These are phyloP conservation scores for Falco punctatus DNA, from an alignment of 2,113 vertebrate genomes.

Conservation along the genomic window DNA sequence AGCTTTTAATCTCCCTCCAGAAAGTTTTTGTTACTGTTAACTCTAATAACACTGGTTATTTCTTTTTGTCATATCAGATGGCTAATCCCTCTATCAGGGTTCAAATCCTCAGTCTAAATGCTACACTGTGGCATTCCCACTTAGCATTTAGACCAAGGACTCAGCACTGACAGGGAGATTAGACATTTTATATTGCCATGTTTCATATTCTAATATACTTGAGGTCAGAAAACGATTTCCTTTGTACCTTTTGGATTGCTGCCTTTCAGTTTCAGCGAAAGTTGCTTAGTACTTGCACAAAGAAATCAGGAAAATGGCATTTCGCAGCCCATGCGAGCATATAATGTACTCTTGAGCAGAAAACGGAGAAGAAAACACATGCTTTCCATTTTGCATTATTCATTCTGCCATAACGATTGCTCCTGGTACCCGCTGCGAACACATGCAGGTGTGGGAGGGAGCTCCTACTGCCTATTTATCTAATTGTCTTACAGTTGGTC, in stretches of 20 bases:
- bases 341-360: neutral
- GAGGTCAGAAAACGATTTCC: neutral
- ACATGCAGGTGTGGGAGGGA: neutral
- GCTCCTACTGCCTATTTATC: neutral
- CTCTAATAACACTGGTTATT: neutral
- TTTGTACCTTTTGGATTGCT: neutral
- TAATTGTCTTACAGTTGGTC: no score
- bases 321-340: fast-evolving
- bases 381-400: neutral
- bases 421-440: neutral
- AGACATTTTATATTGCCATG: neutral
- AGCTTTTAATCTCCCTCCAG: neutral
- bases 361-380: neutral
- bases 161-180: neutral
- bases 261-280: neutral
- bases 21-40: neutral
- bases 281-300: neutral
- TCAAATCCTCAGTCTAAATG: neutral
- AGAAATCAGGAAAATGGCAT: neutral
- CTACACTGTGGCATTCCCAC: neutral
- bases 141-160: neutral
- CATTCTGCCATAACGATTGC: neutral
- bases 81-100: neutral
- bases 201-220: neutral
- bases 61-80: neutral